Base-by-base conservation (phyloP, 1,140 invertebrate genomes). In the Heterodera schachtii region DNA sequence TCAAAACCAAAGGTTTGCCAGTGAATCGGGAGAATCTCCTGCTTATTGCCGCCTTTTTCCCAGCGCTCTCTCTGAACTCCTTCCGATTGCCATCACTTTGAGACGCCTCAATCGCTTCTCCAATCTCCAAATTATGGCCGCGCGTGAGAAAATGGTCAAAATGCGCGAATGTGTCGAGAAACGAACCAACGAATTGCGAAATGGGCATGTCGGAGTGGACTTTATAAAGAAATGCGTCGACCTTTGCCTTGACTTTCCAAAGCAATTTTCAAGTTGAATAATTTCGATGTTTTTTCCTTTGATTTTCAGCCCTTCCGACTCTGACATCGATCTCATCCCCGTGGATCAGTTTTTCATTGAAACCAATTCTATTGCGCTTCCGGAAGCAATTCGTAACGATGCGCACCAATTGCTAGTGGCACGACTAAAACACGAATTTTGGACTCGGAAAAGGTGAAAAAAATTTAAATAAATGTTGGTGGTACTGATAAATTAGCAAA, bases 331-430 rank as follows among this genome's bases (percentile, higher is more conserved):
- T 60, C 57, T 82, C 47, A 80, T 82, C 16, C 83, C 83, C 2
- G 83, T 84, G 52, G 81, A 82, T 11, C 80, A 82, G 16, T 82
- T 82, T 21, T 83, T 46, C 21, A 74, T 43, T 43, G 69, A 83
- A 44, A 79, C 81, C 31, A 41, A 11, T 46, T 71, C 19, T n/a
- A 43, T 70, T 9, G 8, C 11, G 9, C 9, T 11, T 8, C 49
- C 80, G 31, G 81, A 83, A 11, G 1, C 8, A 4, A 83, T 47
- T 3, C 57, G n/a, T 11, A 41, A 81, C 19, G 81, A 82, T 11
- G 57, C 81, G 19, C 81, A 82, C 82, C 81, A 83, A 4, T 64
- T 71, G 57, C 81, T 81, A 8, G 75, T 82, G 81, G 81, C 81
- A 19, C 81, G 73, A 57, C 83, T 82, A 13, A 69, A 83, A 47